These are phyloP conservation scores for Andrena trimmerana DNA, from an alignment of 2,888 invertebrate species.

Conservation along the genomic window DNA sequence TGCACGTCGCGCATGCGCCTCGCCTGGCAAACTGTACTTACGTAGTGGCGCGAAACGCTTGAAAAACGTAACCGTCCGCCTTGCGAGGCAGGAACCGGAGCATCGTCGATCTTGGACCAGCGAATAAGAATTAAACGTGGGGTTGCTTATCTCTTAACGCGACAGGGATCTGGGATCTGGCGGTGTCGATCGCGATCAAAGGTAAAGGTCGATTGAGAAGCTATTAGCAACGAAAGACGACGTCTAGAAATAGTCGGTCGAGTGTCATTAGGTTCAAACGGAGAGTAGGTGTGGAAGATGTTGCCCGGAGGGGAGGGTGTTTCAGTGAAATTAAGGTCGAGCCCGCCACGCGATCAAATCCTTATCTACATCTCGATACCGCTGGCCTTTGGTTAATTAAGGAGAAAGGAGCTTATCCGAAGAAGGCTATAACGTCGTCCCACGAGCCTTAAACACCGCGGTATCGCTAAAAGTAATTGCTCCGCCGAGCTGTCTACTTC, in stretches of 20 bases:
- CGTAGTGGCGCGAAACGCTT: slow-evolving; percentile 32
- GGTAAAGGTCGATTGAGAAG: slow-evolving; percentile 1
- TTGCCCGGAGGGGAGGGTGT: slow-evolving; percentile 37
- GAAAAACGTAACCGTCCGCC: background rate
- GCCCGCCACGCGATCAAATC: slow-evolving; percentile 74
- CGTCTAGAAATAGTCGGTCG: slow-evolving; percentile 20
- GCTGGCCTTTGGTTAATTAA: slow-evolving; percentile 75
- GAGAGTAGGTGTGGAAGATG: slow-evolving; percentile 27
- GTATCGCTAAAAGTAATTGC: slow-evolving; percentile 74
- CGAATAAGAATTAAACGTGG: background rate
- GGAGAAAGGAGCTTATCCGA: slow-evolving; percentile 72
- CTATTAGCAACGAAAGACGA: background rate
- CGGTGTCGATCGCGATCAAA: slow-evolving; percentile 9
- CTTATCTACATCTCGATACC: slow-evolving; percentile 76
- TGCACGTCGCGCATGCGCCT: slow-evolving; percentile 63
- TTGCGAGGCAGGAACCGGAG: slow-evolving; percentile 58
- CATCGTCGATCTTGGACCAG: slow-evolving; percentile 67
- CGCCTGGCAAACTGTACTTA: slow-evolving; percentile 53
- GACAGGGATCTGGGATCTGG: background rate
- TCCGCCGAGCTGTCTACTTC: slow-evolving; percentile 37
- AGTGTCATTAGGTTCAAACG: slow-evolving; percentile 22
- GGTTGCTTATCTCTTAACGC: background rate
- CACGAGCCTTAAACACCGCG: slow-evolving; percentile 65
- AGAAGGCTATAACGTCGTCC: slow-evolving; percentile 67
- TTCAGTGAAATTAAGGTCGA: slow-evolving; percentile 75